Base-by-base conservation (phyloP, 1,140 invertebrate genomes). In the Nymphalis io region DNA sequence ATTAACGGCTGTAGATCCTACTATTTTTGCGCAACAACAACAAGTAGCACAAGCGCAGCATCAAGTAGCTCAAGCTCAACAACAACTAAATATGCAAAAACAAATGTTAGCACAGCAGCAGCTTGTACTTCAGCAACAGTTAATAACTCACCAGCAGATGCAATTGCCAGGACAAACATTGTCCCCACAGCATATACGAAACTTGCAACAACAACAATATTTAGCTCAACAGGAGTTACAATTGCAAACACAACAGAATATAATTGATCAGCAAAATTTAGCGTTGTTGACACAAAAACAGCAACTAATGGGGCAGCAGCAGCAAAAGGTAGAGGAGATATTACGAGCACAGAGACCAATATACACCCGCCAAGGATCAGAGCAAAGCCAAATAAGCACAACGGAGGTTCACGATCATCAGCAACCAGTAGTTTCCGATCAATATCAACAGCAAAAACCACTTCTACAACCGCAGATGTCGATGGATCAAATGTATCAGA, bases 231-330 rank as follows among this genome's bases (percentile, higher is more conserved):
- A 93, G 70, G 89, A 92, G 78, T 76, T 89, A 44, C 87, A 92
- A 68, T 62, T 88, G 11, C 91, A 87, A 65, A 82, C 83, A 1
- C 92, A 90, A 66, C 90, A 93, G 55, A 90, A 92, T 66, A 68
- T 90, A 12, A 81, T 92, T 6, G 88, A 92, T 40, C 90, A 85
- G 57, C 90, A 92, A 61, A 91, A 89, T 62, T 68, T 90, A 18
- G 84, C 90, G 0, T 72, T 91, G 18, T 70, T 91, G 5, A 80
- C 88, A 0, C 91, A 93, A 48, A 91, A 93, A 42, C 93, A 93
- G 60, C 92, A 93, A 60, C 74, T 93, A 42, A 90, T 93, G 76
- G 92, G 92, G 5, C 89, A 93, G 59, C 91, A 93, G 27, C 93
- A 93, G 53, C 92, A 92, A 55, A 86, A 87, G 62, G 84, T 89